Percentiles rank a stretch among this genome's conserved stretches.
These are phyloP conservation scores for Halcyon leucocephala DNA, from an alignment of 2,797 vertebrate genomes.

Conservation along the genomic window DNA sequence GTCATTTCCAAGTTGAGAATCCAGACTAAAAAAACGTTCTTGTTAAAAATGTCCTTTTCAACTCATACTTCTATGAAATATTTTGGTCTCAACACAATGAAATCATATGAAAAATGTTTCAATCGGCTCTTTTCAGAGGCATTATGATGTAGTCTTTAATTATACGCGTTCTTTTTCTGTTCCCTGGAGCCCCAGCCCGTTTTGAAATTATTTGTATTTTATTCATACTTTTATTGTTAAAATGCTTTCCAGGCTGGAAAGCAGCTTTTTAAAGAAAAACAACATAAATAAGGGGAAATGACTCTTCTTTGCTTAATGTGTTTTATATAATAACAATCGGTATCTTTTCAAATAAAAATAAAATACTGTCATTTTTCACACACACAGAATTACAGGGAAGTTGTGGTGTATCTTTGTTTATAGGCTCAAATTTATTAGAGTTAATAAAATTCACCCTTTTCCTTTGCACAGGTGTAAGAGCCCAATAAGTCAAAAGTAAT, in stretches of 20 bases:
- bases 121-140: background rate
- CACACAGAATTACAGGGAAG: background rate
- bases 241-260: constrained; percentile 11
- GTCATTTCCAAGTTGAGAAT: background rate
- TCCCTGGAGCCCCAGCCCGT: background rate
- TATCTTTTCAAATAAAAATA: constrained; percentile 36
- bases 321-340: background rate
- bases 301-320: background rate
- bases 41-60: background rate
- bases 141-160: constrained; percentile 27
- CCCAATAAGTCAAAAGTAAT: constrained; percentile 26
- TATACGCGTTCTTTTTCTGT: background rate
- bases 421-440: background rate
- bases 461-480: background rate
- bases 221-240: constrained; percentile 33
- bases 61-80: background rate
- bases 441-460: background rate
- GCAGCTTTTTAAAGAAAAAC: background rate
- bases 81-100: background rate
- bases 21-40: background rate
- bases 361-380: constrained; percentile 41
- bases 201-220: constrained; percentile 13
- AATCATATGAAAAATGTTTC: background rate
- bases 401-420: background rate
- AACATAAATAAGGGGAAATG: constrained; percentile 28